Base-by-base conservation (phyloP, 2,888 invertebrate species). In the Ennomos fuscantarius region DNA sequence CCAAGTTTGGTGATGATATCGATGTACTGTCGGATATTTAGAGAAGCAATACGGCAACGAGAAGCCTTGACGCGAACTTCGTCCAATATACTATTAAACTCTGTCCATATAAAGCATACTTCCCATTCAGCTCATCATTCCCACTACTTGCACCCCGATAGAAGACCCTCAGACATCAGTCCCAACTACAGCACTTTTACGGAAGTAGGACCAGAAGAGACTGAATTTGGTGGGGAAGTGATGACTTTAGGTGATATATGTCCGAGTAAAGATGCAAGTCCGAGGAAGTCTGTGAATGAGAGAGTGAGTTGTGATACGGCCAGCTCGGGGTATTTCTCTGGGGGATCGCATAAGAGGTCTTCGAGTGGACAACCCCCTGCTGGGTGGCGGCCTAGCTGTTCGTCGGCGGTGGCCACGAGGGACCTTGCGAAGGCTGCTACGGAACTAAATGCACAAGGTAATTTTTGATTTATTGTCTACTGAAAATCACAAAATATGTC, bases 1-100 rank as follows among this genome's bases (percentile, higher is more conserved):
- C 98, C 98, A 6, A 97, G 97, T 69, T 84, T 97, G 53, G 97
- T 98, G 33, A 98, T 98, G 98, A 95, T 98, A 73, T 96, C 96
- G 43, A 98, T 97, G 96, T 98, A 98, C 88, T 97, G 94, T 88
- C 93, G 95, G 76, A 97, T 97, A 79, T 95, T 95, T 80, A 93
- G 96, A 79, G 97, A 97, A 87, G 97, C 97, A 1, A 95, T 97
- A 9, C 92, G 97, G 40, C 97, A 97, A 79, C 91, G 97, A 60
- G 96, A 96, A 81, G 97, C 97, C 0, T 84, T 97, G 47, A 96
- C 96, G 49, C 92, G 97, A 61, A 97, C 97, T n/a, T 96, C 96
- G 48, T 96, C 96, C 60, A 97, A 97, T 83, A 97, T 97, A 60
- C 94, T 97, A 43, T 82, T 97, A 56, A 97, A 97, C 82, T 96